Evolutionary conservation across 2,888 invertebrate genomes (phyloP).

Genomic region (Metacarcinus magister): DNA sequence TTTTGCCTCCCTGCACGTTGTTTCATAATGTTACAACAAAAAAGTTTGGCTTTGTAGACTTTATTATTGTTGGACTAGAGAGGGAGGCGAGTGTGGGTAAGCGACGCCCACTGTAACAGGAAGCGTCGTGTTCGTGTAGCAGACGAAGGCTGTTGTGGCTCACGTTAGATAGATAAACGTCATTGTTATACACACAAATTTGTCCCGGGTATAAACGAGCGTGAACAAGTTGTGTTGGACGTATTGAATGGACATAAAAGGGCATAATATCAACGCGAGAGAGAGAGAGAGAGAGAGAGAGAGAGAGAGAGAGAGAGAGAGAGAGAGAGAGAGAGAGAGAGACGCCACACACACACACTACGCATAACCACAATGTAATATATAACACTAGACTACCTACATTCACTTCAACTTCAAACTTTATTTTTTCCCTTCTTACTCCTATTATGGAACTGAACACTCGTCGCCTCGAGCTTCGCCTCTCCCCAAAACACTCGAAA

Average conservation of each 20-base stretch:
- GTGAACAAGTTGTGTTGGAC: neutral
- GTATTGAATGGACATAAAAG: neutral
- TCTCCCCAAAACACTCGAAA: neutral
- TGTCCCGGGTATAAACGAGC: too few relatives aligned
- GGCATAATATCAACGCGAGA: neutral
- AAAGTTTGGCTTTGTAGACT: neutral
- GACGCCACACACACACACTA: neutral
- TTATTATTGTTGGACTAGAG: neutral
- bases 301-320: constrained; percentile 66
- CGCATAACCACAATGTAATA: neutral
- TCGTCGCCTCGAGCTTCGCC: neutral
- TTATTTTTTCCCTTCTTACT: neutral
- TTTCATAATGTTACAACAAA: neutral
- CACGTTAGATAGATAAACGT: neutral
- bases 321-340: constrained; percentile 45
- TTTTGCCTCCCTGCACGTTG: neutral
- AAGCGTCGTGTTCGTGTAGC: neutral
- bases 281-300: constrained; percentile 61
- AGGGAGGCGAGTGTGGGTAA: neutral
- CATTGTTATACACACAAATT: neutral
- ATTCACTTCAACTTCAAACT: neutral
- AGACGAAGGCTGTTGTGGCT: neutral
- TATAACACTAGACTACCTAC: neutral
- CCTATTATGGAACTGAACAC: neutral
- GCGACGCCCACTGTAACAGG: neutral